These are phyloP conservation scores for Hepsetus odoe DNA, from an alignment of 2,113 vertebrate genomes.

Conservation along the genomic window DNA sequence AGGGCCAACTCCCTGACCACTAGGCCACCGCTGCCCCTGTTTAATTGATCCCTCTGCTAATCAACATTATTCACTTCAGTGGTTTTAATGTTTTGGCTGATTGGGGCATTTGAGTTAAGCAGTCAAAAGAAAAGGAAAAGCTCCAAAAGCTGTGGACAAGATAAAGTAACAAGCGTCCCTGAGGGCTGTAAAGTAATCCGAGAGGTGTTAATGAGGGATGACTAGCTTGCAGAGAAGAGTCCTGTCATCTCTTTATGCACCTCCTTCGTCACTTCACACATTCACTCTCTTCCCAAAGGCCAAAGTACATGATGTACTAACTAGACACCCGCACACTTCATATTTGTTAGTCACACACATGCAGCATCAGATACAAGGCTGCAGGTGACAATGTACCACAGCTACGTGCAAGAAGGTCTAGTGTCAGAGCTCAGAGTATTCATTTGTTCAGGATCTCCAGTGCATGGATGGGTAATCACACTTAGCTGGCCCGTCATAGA, in stretches of 20 bases:
- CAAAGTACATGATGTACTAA: not conserved
- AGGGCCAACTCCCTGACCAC: too few relatives aligned
- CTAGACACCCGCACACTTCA: not conserved
- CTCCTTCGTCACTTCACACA: not conserved
- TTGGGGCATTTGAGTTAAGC: too few relatives aligned
- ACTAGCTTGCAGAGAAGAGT: not conserved
- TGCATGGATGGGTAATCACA: not conserved
- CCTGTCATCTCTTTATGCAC: not conserved
- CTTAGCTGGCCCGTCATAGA: not conserved
- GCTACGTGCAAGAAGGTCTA: not conserved
- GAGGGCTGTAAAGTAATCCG: not conserved
- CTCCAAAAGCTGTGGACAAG: not conserved
- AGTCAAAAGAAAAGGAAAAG: too few relatives aligned
- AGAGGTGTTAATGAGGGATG: slow-evolving; percentile 1
- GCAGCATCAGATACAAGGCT: not conserved
- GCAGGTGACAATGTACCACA: not conserved
- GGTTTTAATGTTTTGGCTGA: too few relatives aligned
- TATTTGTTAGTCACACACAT: not conserved
- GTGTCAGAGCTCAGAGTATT: not conserved
- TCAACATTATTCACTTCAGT: too few relatives aligned
- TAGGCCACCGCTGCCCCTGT: too few relatives aligned
- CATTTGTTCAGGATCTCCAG: not conserved
- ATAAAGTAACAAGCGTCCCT: not conserved
- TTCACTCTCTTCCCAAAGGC: not conserved
- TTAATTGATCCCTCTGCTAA: too few relatives aligned